A percentile compares a stretch with the other conserved stretches of the same genome.
Evolutionary conservation across 2,113 vertebrate species (phyloP).

Genomic region (Astatotilapia flaviijosephi): DNA sequence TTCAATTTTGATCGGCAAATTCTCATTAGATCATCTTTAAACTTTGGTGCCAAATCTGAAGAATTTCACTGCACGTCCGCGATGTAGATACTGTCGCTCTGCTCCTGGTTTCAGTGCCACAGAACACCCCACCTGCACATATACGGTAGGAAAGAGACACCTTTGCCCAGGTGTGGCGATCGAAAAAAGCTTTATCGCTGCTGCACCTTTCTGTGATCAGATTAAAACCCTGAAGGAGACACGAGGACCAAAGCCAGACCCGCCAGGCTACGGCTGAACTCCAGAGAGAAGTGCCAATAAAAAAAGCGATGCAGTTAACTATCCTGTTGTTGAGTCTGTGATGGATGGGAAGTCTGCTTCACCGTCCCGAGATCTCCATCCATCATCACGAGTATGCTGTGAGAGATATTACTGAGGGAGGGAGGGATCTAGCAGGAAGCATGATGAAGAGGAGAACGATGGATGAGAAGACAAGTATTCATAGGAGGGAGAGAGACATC

Average conservation of each 20-base stretch:
- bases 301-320: slow-evolving; percentile 39
- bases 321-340: slow-evolving; percentile 48
- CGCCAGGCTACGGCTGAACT: background rate
- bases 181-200: background rate
- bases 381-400: slow-evolving; percentile 46
- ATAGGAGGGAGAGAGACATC: background rate
- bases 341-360: slow-evolving; percentile 49
- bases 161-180: background rate
- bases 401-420: slow-evolving; percentile 45
- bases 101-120: background rate
- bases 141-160: background rate
- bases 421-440: slow-evolving; percentile 10
- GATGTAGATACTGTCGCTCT: rapidly evolving
- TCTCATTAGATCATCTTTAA: background rate
- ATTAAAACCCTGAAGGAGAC: background rate
- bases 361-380: slow-evolving; percentile 32
- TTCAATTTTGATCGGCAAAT: rapidly evolving
- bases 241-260: background rate
- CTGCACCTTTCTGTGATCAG: background rate
- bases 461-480: background rate
- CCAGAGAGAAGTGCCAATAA: background rate
- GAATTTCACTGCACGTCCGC: rapidly evolving
- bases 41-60: background rate
- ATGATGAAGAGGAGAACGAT: slow-evolving; percentile 15
- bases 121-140: background rate